Evolutionary conservation across 23 tunicate species (phyloP).

Genomic region (Halocynthia aurantium): DNA sequence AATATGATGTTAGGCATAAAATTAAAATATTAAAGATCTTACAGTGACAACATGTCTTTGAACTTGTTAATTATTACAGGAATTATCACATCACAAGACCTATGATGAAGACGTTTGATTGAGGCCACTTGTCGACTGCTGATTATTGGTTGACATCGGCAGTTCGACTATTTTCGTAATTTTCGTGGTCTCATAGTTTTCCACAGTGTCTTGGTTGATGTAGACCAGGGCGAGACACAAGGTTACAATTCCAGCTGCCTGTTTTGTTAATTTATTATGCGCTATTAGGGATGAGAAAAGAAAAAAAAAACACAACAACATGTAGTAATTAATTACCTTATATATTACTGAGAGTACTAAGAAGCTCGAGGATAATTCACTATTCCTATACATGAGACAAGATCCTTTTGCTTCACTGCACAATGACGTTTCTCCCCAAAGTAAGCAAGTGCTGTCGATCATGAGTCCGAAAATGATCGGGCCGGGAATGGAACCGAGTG

Average conservation of each 20-base stretch:
- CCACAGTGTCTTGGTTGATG: not conserved
- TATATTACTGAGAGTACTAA: slow-evolving; percentile 63
- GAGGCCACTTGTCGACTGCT: slow-evolving; percentile 13
- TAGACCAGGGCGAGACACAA: slow-evolving; percentile 51
- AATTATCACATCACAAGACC: too few species aligned
- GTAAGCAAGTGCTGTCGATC: slow-evolving; percentile 72
- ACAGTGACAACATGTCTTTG: too few species aligned
- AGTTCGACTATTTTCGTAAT: not conserved
- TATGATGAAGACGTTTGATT: not conserved
- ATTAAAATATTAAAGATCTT: too few species aligned
- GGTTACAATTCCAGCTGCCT: slow-evolving; percentile 73
- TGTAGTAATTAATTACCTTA: slow-evolving; percentile 39
- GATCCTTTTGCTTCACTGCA: slow-evolving; percentile 45
- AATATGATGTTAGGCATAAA: too few species aligned
- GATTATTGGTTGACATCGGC: slow-evolving; percentile 2
- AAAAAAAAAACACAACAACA: not conserved
- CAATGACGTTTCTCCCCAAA: slow-evolving; percentile 33
- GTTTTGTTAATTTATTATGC: not conserved
- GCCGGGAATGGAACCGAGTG: slow-evolving; percentile 89
- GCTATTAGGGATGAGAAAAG: slow-evolving; percentile 1
- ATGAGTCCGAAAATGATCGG: slow-evolving; percentile 85
- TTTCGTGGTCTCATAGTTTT: not conserved
- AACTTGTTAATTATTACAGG: too few species aligned
- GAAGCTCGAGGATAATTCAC: slow-evolving; percentile 52
- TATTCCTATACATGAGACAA: slow-evolving; percentile 62